Conservation (phyloP, 2,888 invertebrate species). For the Scaptodrosophila latifasciaeformis region DNA sequence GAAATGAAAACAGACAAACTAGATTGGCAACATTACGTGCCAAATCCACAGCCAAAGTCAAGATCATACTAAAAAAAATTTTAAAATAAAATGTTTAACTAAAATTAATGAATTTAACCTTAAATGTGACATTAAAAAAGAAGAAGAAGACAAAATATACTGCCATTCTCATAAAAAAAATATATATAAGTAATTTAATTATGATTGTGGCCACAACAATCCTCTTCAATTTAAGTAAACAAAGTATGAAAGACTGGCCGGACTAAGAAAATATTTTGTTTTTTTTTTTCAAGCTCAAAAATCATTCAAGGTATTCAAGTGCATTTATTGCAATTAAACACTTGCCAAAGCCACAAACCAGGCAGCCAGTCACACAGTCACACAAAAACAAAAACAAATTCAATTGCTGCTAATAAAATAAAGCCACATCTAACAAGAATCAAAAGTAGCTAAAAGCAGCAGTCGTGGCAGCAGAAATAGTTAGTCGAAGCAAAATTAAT, state of each 20-base stretch:
- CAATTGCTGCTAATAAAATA: neutral
- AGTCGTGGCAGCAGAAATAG: neutral
- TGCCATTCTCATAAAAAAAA: neutral
- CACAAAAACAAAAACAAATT: slow-evolving; percentile 19
- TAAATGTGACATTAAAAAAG: slow-evolving; percentile 27
- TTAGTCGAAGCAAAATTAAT: slow-evolving; percentile 14
- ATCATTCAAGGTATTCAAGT: slow-evolving; percentile 56
- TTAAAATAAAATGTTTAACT: slow-evolving; percentile 25
- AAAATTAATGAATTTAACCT: slow-evolving; percentile 44
- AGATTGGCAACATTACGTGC: slow-evolving; percentile 14
- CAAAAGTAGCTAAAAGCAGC: slow-evolving; percentile 6
- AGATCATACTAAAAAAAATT: slow-evolving; percentile 4
- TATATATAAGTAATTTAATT: slow-evolving; percentile 38
- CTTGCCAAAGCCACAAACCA: slow-evolving; percentile 55
- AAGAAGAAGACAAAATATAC: slow-evolving; percentile 9
- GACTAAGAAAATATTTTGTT: neutral
- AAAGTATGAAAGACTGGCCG: no score
- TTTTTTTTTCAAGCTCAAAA: slow-evolving; percentile 17
- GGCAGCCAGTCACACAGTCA: slow-evolving; percentile 27
- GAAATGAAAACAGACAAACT: neutral
- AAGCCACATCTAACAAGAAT: slow-evolving; percentile 48
- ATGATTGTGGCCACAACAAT: slow-evolving; percentile 37
- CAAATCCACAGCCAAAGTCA: slow-evolving; percentile 4
- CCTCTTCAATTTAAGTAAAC: neutral
- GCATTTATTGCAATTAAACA: slow-evolving; percentile 69